These are phyloP conservation scores for Elanoides forficatus DNA, from an alignment of 2,113 vertebrate genomes.

Conservation along the genomic window DNA sequence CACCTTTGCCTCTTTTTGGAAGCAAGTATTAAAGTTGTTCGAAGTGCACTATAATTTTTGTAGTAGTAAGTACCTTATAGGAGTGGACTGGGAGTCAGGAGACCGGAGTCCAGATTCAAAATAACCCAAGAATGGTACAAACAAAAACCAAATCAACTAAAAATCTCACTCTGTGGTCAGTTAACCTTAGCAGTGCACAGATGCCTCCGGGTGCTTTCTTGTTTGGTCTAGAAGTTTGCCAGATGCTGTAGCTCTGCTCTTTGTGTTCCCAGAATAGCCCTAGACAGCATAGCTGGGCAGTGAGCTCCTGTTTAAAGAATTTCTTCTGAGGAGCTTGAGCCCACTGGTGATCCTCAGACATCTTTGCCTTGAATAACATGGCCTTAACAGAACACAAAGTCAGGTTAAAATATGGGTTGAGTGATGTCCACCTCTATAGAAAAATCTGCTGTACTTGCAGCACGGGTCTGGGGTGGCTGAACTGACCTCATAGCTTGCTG, in stretches of 20 bases:
- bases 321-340: neutral
- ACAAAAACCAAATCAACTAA: neutral
- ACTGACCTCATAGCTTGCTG: neutral
- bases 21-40: neutral
- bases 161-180: neutral
- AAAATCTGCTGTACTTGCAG: neutral
- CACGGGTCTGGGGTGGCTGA: neutral
- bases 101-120: neutral
- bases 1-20: neutral
- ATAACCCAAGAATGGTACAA: neutral
- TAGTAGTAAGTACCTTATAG: neutral
- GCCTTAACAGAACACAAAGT: neutral
- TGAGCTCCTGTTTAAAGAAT: neutral
- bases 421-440: neutral
- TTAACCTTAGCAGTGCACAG: neutral
- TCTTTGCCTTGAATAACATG: neutral
- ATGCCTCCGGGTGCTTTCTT: neutral
- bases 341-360: neutral
- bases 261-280: neutral
- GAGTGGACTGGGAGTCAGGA: neutral
- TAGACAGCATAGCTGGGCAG: neutral
- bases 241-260: neutral
- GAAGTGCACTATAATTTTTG: neutral
- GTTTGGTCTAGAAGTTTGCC: too few species aligned
- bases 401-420: neutral